Evolutionary conservation across 2,113 vertebrate species (phyloP).

Genomic region (Embiotoca jacksoni): DNA sequence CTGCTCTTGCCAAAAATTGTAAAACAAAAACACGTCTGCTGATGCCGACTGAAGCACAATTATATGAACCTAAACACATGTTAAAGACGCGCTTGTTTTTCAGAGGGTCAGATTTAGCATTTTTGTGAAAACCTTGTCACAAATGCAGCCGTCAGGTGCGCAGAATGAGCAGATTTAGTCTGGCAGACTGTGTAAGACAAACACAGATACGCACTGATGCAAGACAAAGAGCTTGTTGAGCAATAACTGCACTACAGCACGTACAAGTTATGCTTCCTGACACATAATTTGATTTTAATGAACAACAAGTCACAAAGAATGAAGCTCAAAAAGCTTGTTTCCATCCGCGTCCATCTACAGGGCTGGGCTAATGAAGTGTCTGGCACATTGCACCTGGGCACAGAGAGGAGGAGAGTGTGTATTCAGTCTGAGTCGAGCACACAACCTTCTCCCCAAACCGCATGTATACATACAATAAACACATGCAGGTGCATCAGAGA

Average conservation of each 20-base stretch:
- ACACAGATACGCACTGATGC: conserved; percentile 65
- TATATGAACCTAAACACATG: not conserved
- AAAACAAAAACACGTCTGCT: no score
- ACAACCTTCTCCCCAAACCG: not conserved
- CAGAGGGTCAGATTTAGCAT: not conserved
- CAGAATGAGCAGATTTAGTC: conserved; percentile 52
- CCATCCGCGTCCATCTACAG: conserved; percentile 88
- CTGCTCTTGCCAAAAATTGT: not conserved
- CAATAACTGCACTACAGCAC: conserved; percentile 75
- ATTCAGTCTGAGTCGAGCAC: conserved; percentile 17
- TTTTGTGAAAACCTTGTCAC: conserved; percentile 16
- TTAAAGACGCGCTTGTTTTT: not conserved
- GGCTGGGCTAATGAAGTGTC: conserved; percentile 88
- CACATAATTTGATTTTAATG: conserved; percentile 95
- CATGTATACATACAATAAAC: not conserved
- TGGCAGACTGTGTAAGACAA: conserved; percentile 66
- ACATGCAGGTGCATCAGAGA: not conserved
- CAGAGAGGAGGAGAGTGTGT: conserved; percentile 21
- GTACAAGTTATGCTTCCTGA: conserved; percentile 88
- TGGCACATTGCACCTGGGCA: conserved; percentile 77
- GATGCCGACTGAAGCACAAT: not conserved
- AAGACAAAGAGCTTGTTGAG: conserved; percentile 77
- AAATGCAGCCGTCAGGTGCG: conserved; percentile 52
- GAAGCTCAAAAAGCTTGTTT: conserved; percentile 90
- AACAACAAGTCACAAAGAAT: conserved; percentile 97